Evolutionary conservation across 2,888 invertebrate genomes (phyloP), one percentile per base, ranked within the genome.

Genomic region (Periphyllus acericola): DNA sequence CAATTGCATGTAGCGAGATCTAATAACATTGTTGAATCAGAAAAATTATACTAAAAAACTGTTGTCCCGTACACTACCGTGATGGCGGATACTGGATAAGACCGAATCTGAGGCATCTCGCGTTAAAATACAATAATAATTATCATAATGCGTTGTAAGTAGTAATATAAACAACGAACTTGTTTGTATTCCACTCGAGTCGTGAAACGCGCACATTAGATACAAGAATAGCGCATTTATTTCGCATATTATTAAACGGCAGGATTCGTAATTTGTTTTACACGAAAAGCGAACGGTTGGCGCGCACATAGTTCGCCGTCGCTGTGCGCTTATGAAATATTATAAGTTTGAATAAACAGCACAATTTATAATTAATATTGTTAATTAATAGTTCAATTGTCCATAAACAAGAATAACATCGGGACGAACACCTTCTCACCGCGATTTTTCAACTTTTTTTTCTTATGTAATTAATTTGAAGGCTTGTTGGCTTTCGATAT

Each of bases 341-440:
- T 60, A 60, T 6, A 6, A 60, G 21, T 60, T 19, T 40, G n/a
- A 79, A 34, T 60, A 34, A 36, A 36, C 14, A 66, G 8, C 60
- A 40, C 8, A 19, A 34, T 80, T 66, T n/a, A 80, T n/a, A 66
- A 29, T n/a, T 66, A 80, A 60, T 36, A 60, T 60, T 36, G 74
- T 74, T 40, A 40, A 74, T 74, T 74, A 74, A 74, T 40, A 25
- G 25, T 21, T 79, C 36, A 36, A 36, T 79, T 79, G 34, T 60
- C 34, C 34, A 34, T 11, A 74, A 74, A 9, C 11, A 78, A 78
- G n/a, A 76, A 76, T 60, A 17, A 60, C 25, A 79, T 34, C 25
- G n/a, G 8, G 2, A 1, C 14, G 46, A 2, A 11, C 0, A 6
- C 6, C 25, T 25, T 60, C 32, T 75, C 34, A 17, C 17, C n/a